phyloP scores from a whole-genome alignment of 92 coral and sea anemone species.

The Ricordea florida region DNA sequence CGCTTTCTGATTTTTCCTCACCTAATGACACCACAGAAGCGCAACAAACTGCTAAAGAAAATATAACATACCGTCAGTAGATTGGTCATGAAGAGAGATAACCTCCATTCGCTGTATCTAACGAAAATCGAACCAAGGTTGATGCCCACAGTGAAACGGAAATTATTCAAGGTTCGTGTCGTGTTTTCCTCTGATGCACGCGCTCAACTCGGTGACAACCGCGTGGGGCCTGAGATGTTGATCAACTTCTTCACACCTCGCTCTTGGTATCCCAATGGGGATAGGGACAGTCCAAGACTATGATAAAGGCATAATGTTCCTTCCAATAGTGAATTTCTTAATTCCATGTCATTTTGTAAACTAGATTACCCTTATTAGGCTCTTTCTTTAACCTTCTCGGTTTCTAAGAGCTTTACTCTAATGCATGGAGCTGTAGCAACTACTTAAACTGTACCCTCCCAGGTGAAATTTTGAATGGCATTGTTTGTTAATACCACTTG shows the following conservation, averaged over 20 bases:
- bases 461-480: neutral
- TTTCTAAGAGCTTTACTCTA: too few species aligned
- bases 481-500: neutral
- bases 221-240: constrained; percentile 23
- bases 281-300: too few species aligned
- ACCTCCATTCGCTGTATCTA: constrained; percentile 26
- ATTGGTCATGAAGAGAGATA: constrained; percentile 23
- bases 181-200: constrained; percentile 20
- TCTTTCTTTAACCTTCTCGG: too few species aligned
- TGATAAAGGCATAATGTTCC: too few species aligned
- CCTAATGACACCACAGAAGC: neutral
- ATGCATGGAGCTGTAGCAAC: too few species aligned
- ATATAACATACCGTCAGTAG: constrained; percentile 15
- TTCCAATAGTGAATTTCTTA: too few species aligned
- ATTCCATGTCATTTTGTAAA: too few species aligned
- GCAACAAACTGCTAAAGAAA: neutral
- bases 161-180: neutral
- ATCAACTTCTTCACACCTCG: neutral
- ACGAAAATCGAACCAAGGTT: neutral
- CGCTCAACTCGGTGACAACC: constrained; percentile 36
- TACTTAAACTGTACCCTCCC: neutral
- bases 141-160: constrained; percentile 41
- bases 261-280: too few species aligned
- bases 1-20: too few species aligned
- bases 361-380: too few species aligned